phyloP scores from a whole-genome alignment of 2,888 invertebrate genomes.

The Macrosoma leucophasiata region DNA sequence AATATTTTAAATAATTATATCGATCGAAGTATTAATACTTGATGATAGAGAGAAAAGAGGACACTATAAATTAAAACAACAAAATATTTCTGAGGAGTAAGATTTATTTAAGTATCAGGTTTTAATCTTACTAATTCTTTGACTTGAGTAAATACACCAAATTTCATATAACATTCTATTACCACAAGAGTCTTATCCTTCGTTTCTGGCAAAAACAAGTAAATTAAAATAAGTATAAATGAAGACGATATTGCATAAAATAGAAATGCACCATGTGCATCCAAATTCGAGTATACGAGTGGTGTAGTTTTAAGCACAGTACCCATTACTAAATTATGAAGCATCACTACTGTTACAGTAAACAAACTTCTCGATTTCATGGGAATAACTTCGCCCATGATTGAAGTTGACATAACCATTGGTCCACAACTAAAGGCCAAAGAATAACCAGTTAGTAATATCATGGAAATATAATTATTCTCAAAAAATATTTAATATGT shows the following conservation, averaged over 20 bases:
- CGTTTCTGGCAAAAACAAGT: constrained; percentile 27
- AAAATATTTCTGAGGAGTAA: too few relatives aligned
- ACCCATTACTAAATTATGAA: constrained; percentile 8
- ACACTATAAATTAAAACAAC: too few relatives aligned
- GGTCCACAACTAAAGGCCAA: constrained; percentile 37
- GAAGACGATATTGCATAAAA: constrained; percentile 18
- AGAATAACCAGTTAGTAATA: constrained; percentile 37
- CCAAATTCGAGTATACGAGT: constrained; percentile 16
- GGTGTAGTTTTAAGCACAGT: constrained; percentile 17
- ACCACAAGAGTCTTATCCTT: constrained; percentile 29
- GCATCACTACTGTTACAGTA: constrained; percentile 1
- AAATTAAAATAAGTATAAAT: constrained; percentile 15
- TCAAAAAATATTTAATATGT: constrained; percentile 25
- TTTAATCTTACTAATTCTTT: too few relatives aligned
- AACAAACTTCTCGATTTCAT: constrained; percentile 7
- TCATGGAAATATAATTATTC: constrained; percentile 33
- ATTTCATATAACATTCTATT: too few relatives aligned
- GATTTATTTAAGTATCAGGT: too few relatives aligned
- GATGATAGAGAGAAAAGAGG: constrained; percentile 28
- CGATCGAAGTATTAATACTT: too few relatives aligned
- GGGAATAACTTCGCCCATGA: not conserved
- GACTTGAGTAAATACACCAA: too few relatives aligned
- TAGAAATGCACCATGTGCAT: constrained; percentile 22
- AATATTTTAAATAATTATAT: too few relatives aligned
- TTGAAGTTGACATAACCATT: constrained; percentile 1